Evolutionary conservation across 2,797 vertebrate genomes (phyloP).

Genomic region (Lepus oiostolus): DNA sequence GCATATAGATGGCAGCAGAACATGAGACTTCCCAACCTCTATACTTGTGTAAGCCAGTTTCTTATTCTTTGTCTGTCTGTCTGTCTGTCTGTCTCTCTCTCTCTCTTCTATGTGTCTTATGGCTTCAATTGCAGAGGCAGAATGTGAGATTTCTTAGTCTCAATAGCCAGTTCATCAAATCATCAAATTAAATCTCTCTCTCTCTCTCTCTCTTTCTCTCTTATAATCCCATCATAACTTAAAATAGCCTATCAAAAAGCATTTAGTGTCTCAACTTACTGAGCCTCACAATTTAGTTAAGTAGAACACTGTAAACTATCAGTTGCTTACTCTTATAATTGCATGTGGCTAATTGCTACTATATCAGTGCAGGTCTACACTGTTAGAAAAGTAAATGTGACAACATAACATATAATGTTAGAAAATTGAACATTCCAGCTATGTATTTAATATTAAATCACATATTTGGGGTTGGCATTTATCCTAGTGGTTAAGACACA

Average conservation of each 20-base stretch:
- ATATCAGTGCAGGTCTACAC: not conserved
- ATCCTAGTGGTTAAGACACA: too few species aligned
- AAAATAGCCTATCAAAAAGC: too few species aligned
- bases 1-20: not conserved
- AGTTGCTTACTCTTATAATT: too few species aligned
- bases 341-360: slow-evolving; percentile 3
- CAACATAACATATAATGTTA: not conserved
- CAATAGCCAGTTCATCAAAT: not conserved
- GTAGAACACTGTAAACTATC: too few species aligned
- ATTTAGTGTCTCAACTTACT: too few species aligned
- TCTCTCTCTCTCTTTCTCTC: too few species aligned
- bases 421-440: not conserved
- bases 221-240: too few species aligned
- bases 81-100: not conserved
- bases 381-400: slow-evolving; percentile 43
- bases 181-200: not conserved
- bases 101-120: not conserved
- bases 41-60: not conserved
- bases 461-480: too few species aligned
- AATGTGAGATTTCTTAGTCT: not conserved
- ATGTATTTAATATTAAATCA: not conserved
- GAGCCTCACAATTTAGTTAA: too few species aligned
- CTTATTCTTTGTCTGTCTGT: not conserved
- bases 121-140: not conserved
- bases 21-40: too few species aligned